These are phyloP conservation scores for Ornithoptera priamus DNA, from an alignment of 2,888 invertebrate genomes.

Conservation along the genomic window DNA sequence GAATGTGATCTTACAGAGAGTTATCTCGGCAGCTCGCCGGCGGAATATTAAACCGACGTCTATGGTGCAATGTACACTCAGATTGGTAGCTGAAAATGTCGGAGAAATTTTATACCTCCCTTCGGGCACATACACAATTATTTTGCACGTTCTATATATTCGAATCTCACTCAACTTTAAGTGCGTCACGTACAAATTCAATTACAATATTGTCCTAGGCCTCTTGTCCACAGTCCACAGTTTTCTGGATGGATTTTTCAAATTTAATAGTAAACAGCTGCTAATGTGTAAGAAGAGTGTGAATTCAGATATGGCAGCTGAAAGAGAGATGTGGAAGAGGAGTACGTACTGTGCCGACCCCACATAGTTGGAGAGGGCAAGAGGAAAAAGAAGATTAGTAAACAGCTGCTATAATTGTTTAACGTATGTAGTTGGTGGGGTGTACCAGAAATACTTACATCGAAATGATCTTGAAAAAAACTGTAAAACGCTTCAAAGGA, in stretches of 20 bases:
- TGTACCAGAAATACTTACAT: no score
- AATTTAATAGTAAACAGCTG: neutral
- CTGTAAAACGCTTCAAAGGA: no score
- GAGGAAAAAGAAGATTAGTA: no score
- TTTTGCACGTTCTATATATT: slow-evolving; percentile 24
- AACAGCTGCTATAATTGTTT: no score
- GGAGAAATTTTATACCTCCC: slow-evolving; percentile 26
- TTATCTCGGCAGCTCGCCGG: slow-evolving; percentile 23
- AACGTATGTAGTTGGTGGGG: no score
- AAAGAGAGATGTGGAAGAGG: no score
- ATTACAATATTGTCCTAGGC: slow-evolving; percentile 9
- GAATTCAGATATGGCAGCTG: no score
- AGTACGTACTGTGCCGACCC: no score
- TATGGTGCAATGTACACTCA: slow-evolving; percentile 29
- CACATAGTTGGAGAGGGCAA: no score
- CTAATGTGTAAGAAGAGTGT: no score
- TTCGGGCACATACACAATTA: slow-evolving; percentile 25
- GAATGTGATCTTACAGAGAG: slow-evolving; percentile 18
- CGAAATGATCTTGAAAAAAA: no score
- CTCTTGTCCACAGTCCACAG: neutral
- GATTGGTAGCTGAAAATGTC: slow-evolving; percentile 13
- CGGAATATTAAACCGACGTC: slow-evolving; percentile 28
- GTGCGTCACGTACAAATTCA: slow-evolving; percentile 23
- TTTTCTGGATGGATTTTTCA: neutral
- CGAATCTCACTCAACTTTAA: slow-evolving; percentile 18